Evolutionary conservation across 2,113 vertebrate species (phyloP), one percentile per base, ranked within the genome.

Genomic region (Sporophila hypoxantha): DNA sequence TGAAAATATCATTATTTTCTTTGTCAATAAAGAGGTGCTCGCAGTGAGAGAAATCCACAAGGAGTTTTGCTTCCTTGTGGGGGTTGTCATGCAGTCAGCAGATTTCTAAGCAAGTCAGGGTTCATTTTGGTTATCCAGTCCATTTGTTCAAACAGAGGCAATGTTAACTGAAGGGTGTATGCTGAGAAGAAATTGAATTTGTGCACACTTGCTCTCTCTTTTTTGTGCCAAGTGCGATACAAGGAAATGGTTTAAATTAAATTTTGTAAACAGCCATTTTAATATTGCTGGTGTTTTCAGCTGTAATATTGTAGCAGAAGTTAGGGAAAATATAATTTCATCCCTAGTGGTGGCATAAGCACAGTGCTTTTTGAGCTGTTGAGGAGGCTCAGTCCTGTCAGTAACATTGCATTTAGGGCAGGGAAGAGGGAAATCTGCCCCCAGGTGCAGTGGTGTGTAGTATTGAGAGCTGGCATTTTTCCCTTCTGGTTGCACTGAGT

Each of bases 191-290:
- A 80, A 83, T 23, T 60, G 37, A 78, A 83, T 91, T 89, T 92
- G 44, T 53, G 41, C 49, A 32, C 17, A 2, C 52, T 70, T 66
- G 19, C 15, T 18, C 22, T 29, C 14, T 42, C 14, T 64, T 25
- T 66, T 19, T 59, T n/a, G 32, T 65, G 80, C 53, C 3, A 2
- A 77, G 50, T 37, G 18, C 0, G 0, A 67, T 75, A 36, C 36
- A 57, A 91, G 15, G 66, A 65, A 90, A 57, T 30, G 18, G 32
- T 80, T 78, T 39, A 39, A 87, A 85, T 75, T 49, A 50, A 91
- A 81, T 91, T 80, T 87, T 79, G 69, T 75, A 68, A 85, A 74
- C 15, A 77, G 34, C 46, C 46, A 65, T 90, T 89, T 89, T 87
- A 89, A 89, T 85, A 64, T 34, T 84, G 49, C 56, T 55, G 77